These are phyloP conservation scores for Probaryconus sp. DNA, from an alignment of 1,140 invertebrate species.

Conservation along the genomic window DNA sequence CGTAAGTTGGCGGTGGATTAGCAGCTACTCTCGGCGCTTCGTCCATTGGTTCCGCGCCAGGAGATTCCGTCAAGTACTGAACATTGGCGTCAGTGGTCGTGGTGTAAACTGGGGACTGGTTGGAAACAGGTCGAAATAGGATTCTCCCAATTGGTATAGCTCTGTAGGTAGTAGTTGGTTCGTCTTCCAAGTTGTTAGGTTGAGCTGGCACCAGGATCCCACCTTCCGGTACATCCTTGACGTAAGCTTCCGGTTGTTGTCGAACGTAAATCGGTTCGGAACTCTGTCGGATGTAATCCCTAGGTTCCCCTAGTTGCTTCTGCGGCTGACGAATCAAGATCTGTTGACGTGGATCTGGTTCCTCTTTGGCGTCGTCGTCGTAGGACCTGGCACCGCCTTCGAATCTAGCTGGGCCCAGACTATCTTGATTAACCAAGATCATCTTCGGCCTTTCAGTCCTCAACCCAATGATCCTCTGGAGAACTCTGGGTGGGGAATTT, in stretches of 20 bases:
- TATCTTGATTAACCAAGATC: conserved; percentile 73
- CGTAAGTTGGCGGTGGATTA: conserved; percentile 59
- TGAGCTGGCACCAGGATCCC: conserved; percentile 65
- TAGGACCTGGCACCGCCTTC: conserved; percentile 62
- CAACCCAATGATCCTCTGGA: conserved; percentile 65
- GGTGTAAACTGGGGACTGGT: conserved; percentile 66
- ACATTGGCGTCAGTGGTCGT: conserved; percentile 69
- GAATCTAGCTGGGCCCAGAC: conserved; percentile 75
- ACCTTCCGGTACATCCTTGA: conserved; percentile 64
- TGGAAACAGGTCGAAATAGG: conserved; percentile 62
- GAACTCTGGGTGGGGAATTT: conserved; percentile 74
- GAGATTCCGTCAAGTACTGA: conserved; percentile 71
- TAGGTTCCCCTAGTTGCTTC: conserved; percentile 46
- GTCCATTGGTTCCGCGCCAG: conserved; percentile 64
- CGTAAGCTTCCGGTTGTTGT: conserved; percentile 66
- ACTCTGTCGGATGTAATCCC: conserved; percentile 68
- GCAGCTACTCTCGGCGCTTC: conserved; percentile 60
- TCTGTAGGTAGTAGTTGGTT: conserved; percentile 60
- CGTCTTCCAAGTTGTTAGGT: conserved; percentile 63
- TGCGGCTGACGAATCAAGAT: conserved; percentile 65
- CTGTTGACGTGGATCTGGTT: conserved; percentile 66
- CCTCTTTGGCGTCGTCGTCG: conserved; percentile 67
- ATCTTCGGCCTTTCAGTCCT: conserved; percentile 70
- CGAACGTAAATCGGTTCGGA: conserved; percentile 70
- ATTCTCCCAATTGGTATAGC: conserved; percentile 67